These are phyloP conservation scores for Oophaga pumilio DNA, from an alignment of 2,113 vertebrate genomes.

Conservation along the genomic window DNA sequence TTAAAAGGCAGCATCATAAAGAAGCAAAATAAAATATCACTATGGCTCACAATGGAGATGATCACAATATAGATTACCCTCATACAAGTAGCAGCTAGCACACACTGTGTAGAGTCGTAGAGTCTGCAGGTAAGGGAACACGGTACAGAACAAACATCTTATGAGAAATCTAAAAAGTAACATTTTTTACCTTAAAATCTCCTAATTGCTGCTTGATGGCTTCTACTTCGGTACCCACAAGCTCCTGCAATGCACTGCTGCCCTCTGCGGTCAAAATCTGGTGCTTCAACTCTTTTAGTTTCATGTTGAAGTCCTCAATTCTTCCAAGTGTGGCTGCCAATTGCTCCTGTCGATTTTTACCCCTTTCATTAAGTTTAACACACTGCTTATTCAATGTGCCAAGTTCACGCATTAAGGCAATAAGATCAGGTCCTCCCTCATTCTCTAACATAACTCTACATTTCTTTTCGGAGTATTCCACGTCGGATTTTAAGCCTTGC, in stretches of 20 bases:
- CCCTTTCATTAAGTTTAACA: constrained; percentile 86
- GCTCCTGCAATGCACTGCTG: constrained; percentile 80
- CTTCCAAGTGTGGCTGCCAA: constrained; percentile 78
- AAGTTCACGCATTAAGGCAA: constrained; percentile 88
- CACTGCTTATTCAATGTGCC: constrained; percentile 93
- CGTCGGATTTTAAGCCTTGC: constrained; percentile 75
- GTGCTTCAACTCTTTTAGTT: constrained; percentile 80
- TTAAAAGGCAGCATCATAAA: not conserved
- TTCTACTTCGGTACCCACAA: constrained; percentile 92
- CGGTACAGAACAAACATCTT: not conserved
- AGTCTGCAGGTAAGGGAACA: not conserved
- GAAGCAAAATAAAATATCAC: not conserved
- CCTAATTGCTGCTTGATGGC: constrained; percentile 90
- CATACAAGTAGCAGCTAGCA: not conserved
- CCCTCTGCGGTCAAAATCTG: constrained; percentile 83
- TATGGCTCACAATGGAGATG: not conserved
- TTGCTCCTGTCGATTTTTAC: constrained; percentile 81
- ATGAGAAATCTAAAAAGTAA: not conserved
- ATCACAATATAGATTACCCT: not conserved
- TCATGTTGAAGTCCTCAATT: constrained; percentile 86
- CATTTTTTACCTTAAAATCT: constrained; percentile 86
- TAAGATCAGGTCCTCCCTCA: constrained; percentile 89
- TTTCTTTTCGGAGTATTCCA: constrained; percentile 80
- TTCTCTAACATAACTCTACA: constrained; percentile 87
- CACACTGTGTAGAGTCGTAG: not conserved